These are phyloP conservation scores for Epizoanthus scotinus DNA, from an alignment of 92 coral and sea anemone genomes.

Conservation along the genomic window DNA sequence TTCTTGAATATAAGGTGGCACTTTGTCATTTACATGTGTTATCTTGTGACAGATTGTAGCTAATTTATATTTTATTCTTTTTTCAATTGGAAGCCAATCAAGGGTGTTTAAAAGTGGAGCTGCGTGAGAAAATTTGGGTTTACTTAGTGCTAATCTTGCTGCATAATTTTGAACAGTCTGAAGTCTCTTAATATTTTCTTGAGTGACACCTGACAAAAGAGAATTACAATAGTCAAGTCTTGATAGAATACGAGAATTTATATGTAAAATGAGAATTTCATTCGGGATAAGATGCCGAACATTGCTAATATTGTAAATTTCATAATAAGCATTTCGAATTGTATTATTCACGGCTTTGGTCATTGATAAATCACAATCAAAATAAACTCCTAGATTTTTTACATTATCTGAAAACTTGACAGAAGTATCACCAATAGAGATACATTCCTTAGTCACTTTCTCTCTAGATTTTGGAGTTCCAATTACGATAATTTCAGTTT, in stretches of 20 bases:
- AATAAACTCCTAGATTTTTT: slow-evolving; percentile 19
- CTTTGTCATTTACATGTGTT: slow-evolving; percentile 13
- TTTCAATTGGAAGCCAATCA: slow-evolving; percentile 10
- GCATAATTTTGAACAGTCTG: slow-evolving; percentile 21
- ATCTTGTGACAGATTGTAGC: slow-evolving; percentile 19
- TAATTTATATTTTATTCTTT: slow-evolving; percentile 12
- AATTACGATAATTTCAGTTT: slow-evolving; percentile 8
- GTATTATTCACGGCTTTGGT: slow-evolving; percentile 17
- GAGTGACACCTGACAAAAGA: slow-evolving; percentile 16
- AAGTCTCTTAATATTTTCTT: slow-evolving; percentile 16
- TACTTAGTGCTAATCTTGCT: slow-evolving; percentile 10
- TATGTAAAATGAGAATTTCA: slow-evolving; percentile 12
- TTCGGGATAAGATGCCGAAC: slow-evolving; percentile 16
- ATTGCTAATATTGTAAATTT: slow-evolving; percentile 16
- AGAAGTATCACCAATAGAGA: slow-evolving; percentile 13
- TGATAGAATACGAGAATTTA: slow-evolving; percentile 12
- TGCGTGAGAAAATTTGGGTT: slow-evolving; percentile 19
- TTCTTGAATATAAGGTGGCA: slow-evolving; percentile 12
- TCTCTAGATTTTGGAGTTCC: slow-evolving; percentile 15
- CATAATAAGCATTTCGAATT: slow-evolving; percentile 16
- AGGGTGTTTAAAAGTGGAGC: slow-evolving; percentile 20
- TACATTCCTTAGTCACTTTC: neutral
- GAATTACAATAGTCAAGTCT: slow-evolving; percentile 17
- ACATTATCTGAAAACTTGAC: slow-evolving; percentile 16
- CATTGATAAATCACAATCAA: slow-evolving; percentile 18